Evolutionary conservation across 2,888 invertebrate genomes (phyloP), one percentile per base, ranked within the genome.

Genomic region (Pristionchus japonicus): DNA sequence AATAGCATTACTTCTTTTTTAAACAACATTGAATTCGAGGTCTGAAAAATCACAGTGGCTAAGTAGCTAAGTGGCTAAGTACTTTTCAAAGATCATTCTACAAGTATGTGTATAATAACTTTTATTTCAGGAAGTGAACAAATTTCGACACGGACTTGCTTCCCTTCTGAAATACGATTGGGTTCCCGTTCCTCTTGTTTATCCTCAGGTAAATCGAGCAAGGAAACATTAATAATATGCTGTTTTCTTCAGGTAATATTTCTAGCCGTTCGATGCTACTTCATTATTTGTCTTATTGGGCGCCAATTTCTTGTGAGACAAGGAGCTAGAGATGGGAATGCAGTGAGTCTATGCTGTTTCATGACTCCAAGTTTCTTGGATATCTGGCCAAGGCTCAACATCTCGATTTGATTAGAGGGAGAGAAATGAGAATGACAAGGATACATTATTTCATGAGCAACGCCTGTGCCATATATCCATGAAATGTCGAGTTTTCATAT

Each of bases 91-190:
- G 3, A 11, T 37, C 20, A 40, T 11, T 27, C 20, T 43, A 15
- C n/a, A n/a, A 23, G 43, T 17, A 40, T 13, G 40, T n/a, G 77
- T 6, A 43, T 23, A 43, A 23, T 3, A 43, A 11, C 4, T 23
- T 6, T n/a, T 7, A 23, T 77, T 88, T 61, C 86, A 90, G 89
- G 91, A 92, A 84, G 90, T 92, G n/a, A 88, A 89, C 43, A 91
- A 91, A 67, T 92, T 92, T 80, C 92, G 92, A 6, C 92, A 92
- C 70, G 92, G 92, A 17, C 87, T 92, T 47, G 90, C 91, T 1
- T 90, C 91, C 20, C 90, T 92, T n/a, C 89, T 92, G 7, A 92
- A 92, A 67, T 92, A 92, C 83, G 92, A 92, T 70, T 92, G 92
- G 92, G 92, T 92, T n/a, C 67, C 92, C 89, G 91, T 92, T 3